Conservation (phyloP, 1,140 invertebrate species). For the Charaxes varanes region DNA sequence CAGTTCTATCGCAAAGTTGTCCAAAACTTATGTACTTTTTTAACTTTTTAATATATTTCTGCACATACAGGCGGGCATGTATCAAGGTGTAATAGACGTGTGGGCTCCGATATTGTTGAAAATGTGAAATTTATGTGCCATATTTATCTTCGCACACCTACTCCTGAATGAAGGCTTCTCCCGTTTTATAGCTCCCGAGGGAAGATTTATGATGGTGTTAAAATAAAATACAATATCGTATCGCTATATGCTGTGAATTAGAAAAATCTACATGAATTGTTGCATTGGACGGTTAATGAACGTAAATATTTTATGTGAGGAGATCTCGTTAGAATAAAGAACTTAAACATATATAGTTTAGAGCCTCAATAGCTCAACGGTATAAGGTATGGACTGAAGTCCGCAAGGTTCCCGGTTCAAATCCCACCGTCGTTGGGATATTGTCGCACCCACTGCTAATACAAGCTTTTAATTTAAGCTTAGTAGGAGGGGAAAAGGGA, state of each 20-base stretch:
- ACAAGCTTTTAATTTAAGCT: too few relatives aligned
- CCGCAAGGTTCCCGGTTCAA: too few relatives aligned
- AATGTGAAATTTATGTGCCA: slow-evolving; percentile 57
- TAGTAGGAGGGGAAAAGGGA: too few relatives aligned
- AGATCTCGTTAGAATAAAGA: not conserved
- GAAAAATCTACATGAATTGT: slow-evolving; percentile 54
- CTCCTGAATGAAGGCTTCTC: slow-evolving; percentile 47
- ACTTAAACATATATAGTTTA: not conserved
- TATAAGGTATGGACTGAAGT: too few relatives aligned
- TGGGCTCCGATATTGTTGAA: slow-evolving; percentile 43
- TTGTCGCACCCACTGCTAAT: too few relatives aligned
- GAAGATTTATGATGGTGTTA: slow-evolving; percentile 59
- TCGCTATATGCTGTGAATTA: slow-evolving; percentile 38
- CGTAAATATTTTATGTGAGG: not conserved
- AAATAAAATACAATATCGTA: slow-evolving; percentile 68
- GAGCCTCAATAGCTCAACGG: too few relatives aligned
- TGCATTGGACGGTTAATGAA: too few relatives aligned
- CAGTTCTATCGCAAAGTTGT: too few relatives aligned
- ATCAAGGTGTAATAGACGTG: slow-evolving; percentile 27
- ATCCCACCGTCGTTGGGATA: too few relatives aligned
- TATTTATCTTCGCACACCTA: slow-evolving; percentile 40
- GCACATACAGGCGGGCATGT: slow-evolving; percentile 11
- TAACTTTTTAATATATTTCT: too few relatives aligned
- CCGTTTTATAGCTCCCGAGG: slow-evolving; percentile 49
- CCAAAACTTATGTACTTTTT: too few relatives aligned